Evolutionary conservation across 2,113 vertebrate species (phyloP).

Genomic region (Formicarius rufipectus): DNA sequence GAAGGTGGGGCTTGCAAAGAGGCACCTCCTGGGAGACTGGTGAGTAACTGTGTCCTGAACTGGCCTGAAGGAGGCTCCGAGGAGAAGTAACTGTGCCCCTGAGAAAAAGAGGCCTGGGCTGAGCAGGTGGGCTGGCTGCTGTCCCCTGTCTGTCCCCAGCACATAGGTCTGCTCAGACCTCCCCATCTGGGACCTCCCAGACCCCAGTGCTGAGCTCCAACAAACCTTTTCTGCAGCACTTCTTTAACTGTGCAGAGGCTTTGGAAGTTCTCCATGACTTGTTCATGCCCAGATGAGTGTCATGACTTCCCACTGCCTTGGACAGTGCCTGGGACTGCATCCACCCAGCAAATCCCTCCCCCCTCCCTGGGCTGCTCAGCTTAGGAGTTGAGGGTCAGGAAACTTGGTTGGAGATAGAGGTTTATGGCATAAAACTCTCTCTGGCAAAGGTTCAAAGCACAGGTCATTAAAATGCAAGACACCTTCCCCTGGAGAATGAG

Average conservation of each 20-base stretch:
- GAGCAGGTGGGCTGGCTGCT: background rate
- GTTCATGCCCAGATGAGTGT: background rate
- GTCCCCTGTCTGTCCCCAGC: background rate
- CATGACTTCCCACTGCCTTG: background rate
- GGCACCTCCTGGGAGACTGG: background rate
- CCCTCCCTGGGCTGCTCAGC: background rate
- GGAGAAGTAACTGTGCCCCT: background rate
- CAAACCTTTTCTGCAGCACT: background rate
- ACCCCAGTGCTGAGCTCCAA: background rate
- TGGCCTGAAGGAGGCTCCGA: fast-evolving
- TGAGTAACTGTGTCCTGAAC: background rate
- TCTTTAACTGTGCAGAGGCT: background rate
- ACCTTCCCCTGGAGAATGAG: background rate
- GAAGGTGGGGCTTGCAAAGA: background rate
- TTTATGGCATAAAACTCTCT: background rate
- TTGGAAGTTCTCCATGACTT: background rate
- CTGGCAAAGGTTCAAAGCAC: slow-evolving; percentile 33
- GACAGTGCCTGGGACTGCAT: too few relatives aligned
- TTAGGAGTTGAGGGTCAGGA: background rate
- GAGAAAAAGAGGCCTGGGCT: background rate
- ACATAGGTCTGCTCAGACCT: background rate
- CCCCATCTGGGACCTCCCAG: background rate
- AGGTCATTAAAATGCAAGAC: slow-evolving; percentile 20
- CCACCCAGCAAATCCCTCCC: background rate
- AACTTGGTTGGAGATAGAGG: background rate